Evolutionary conservation across 2,888 invertebrate genomes (phyloP), one percentile per base, ranked within the genome.

Genomic region (Malthinus flaveolus): DNA sequence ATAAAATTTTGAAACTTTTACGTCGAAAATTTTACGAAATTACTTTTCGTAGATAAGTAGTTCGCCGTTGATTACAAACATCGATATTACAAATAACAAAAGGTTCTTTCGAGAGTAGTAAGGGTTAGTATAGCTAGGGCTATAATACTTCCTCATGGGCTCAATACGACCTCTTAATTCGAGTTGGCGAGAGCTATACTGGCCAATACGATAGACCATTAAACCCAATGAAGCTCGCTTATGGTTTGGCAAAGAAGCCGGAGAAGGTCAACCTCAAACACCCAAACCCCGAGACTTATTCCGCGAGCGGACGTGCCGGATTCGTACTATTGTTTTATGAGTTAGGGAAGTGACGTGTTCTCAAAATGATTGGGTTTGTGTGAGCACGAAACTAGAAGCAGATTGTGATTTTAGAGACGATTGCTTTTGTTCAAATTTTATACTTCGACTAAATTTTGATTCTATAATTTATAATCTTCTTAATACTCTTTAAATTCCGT

Each of bases 241-340:
- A 67, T 68, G 63, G 63, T 57, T 57, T 62, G 61, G 49, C 49
- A 48, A 53, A 62, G 57, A 60, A 57, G 59, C 59, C 62, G 52
- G 58, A 59, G 46, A 55, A 23, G 23, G 42, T 44, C 35, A 36
- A 37, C 56, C 48, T 34, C 12, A 39, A 54, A 53, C 33, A 46
- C 47, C 49, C 54, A 50, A 52, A 46, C 48, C 49, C 56, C 52
- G 58, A 54, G 49, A 56, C 55, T 49, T 62, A 61, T 60, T 59
- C 64, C 67, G 56, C 55, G 50, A 57, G 57, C 66, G 70, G 67
- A 74, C 74, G 72, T 73, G 74, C 71, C 67, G 71, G 70, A 71
- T 71, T 72, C 68, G 65, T 69, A 68, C 67, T 67, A 70, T 71
- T 73, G 72, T 72, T 70, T 72, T 73, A 72, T 69, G 72, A 72